Conservation (phyloP, 2,888 invertebrate genomes). For the Drosophila sordidapex region DNA sequence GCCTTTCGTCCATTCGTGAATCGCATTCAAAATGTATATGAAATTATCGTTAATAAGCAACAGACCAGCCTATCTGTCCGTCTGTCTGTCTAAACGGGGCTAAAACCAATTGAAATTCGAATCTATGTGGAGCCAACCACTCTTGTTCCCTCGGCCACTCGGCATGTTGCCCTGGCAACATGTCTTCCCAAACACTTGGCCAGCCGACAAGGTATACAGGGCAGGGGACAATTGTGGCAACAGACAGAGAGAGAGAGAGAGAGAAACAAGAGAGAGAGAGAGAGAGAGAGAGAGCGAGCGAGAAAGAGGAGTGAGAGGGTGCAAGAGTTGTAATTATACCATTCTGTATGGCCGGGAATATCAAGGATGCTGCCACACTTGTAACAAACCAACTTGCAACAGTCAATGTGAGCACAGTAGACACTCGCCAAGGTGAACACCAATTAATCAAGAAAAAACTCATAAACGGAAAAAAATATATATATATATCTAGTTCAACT, state of each 20-base stretch:
- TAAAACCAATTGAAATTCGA: constrained; percentile 10
- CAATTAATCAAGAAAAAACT: not conserved
- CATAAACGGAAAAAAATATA: not conserved
- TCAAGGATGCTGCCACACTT: not conserved
- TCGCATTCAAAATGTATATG: constrained; percentile 1
- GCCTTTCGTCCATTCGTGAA: constrained; percentile 13
- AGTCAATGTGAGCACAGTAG: not conserved
- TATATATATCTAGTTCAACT: not conserved
- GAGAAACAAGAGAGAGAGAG: not conserved
- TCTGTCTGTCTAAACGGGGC: not conserved
- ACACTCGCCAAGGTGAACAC: not conserved
- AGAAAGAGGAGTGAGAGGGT: not conserved
- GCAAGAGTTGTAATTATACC: not conserved
- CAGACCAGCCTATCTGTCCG: not conserved
- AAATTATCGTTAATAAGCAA: not conserved
- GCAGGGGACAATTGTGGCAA: not conserved
- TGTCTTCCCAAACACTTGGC: constrained; percentile 41
- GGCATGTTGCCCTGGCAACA: constrained; percentile 42
- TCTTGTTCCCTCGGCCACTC: constrained; percentile 6
- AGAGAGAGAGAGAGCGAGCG: not conserved
- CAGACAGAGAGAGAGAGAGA: not conserved
- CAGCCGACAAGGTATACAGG: not conserved
- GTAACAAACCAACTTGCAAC: not conserved
- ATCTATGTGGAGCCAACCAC: constrained; percentile 21
- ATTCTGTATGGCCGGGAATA: not conserved